A percentile compares a stretch with the other conserved stretches of the same genome.
Conservation (phyloP, 1,140 invertebrate species). For the Drosophila nikananu region DNA sequence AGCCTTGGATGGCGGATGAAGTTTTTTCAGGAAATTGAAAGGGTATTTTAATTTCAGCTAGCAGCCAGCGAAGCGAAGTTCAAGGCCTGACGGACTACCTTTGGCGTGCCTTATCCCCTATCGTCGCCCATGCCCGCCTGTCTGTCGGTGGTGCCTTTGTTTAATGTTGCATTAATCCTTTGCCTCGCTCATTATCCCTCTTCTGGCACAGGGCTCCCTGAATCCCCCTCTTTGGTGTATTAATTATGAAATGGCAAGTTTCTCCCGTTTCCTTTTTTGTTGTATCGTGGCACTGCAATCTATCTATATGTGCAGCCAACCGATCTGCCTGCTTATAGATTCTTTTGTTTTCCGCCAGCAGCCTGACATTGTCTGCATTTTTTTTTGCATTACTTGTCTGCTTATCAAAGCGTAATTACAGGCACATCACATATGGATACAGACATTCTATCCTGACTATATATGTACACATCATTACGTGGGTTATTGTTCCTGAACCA, state of each 20-base stretch:
- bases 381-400: conserved; percentile 71
- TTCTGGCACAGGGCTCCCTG: conserved; percentile 38
- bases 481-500: conserved; percentile 53
- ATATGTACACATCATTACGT: conserved; percentile 66
- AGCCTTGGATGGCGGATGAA: conserved; percentile 9
- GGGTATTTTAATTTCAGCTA: conserved; percentile 23
- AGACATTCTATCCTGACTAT: conserved; percentile 43
- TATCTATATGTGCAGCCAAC: conserved; percentile 39
- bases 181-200: conserved; percentile 68
- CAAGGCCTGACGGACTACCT: conserved; percentile 47
- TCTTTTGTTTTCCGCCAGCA: conserved; percentile 72
- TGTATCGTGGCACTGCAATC: conserved; percentile 24
- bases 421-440: conserved; percentile 43
- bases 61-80: conserved; percentile 27
- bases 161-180: conserved; percentile 74
- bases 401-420: conserved; percentile 82
- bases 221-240: conserved; percentile 44
- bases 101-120: conserved; percentile 9
- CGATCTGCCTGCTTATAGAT: conserved; percentile 62
- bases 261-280: conserved; percentile 28
- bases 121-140: not conserved
- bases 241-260: conserved; percentile 78
- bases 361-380: conserved; percentile 61
- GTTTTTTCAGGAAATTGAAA: conserved; percentile 15
- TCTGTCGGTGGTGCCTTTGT: conserved; percentile 55